phyloP scores from a whole-genome alignment of 2,113 vertebrate species.

The Phyllopteryx taeniolatus region DNA sequence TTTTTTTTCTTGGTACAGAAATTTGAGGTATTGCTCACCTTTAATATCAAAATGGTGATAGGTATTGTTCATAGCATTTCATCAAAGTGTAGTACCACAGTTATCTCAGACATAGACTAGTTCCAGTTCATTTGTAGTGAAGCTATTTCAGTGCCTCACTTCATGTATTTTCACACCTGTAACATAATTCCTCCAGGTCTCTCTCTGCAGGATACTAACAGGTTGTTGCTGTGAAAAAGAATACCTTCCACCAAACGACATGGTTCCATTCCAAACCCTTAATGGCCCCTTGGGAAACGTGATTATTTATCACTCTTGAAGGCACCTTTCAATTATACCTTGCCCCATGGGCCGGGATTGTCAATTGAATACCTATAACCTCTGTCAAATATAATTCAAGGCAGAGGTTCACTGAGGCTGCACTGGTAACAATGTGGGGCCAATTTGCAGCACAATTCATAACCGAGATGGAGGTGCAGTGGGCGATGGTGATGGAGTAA shows the following conservation, averaged over 20 bases:
- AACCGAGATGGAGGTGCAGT: constrained; percentile 8
- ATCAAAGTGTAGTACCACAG: neutral
- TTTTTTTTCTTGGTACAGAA: too few species aligned
- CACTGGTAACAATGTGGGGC: constrained; percentile 19
- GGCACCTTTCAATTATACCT: constrained; percentile 63
- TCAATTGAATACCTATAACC: constrained; percentile 48
- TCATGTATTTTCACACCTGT: constrained; percentile 26
- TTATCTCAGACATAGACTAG: constrained; percentile 1
- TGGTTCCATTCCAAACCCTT: constrained; percentile 24
- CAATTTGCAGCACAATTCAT: constrained; percentile 37
- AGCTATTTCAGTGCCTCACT: constrained; percentile 25
- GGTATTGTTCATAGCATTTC: neutral
- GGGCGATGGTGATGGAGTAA: constrained; percentile 21
- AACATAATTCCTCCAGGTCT: constrained; percentile 44
- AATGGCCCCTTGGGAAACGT: constrained; percentile 52
- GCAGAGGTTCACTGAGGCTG: constrained; percentile 37
- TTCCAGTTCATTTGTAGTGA: constrained; percentile 45
- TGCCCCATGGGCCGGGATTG: constrained; percentile 28
- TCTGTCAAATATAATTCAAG: constrained; percentile 44
- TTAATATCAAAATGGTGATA: neutral
- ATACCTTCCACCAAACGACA: constrained; percentile 29
- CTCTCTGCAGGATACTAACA: constrained; percentile 53
- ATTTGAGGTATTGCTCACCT: neutral
- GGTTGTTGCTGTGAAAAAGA: constrained; percentile 44
- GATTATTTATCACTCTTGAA: constrained; percentile 64